Conservation (phyloP, 1,140 invertebrate genomes). For the Drosophila equinoxialis region DNA sequence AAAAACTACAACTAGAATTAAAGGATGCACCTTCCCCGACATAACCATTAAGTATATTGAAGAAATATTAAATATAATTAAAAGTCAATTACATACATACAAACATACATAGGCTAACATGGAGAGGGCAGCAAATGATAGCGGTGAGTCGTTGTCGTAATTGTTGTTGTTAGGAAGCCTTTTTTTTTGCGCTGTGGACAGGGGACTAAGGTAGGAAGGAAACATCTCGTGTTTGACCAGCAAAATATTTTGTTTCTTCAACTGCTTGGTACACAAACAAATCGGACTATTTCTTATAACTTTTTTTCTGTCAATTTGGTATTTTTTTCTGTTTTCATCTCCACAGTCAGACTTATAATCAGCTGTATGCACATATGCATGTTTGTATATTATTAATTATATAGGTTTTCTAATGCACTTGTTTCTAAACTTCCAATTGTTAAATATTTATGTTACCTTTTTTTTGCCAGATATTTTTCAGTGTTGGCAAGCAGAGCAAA, state of each 20-base stretch:
- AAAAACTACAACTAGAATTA: too few relatives aligned
- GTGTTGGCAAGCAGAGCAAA: conserved; percentile 38
- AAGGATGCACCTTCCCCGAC: neutral
- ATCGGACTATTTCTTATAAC: too few relatives aligned
- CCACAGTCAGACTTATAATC: neutral
- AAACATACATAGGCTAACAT: neutral
- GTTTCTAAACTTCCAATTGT: conserved; percentile 15
- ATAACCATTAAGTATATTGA: neutral
- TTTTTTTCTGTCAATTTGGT: too few relatives aligned
- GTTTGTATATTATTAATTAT: neutral
- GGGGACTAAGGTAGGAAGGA: too few relatives aligned
- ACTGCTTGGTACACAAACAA: too few relatives aligned
- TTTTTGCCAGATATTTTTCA: conserved; percentile 46
- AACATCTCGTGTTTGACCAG: too few relatives aligned
- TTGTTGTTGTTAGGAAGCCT: neutral
- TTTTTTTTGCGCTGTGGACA: neutral
- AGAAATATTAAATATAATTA: neutral
- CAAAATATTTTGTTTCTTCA: too few relatives aligned
- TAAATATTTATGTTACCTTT: conserved; percentile 43
- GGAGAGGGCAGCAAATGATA: neutral
- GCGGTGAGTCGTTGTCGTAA: neutral
- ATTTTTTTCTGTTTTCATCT: too few relatives aligned
- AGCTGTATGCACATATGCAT: neutral
- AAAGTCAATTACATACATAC: neutral
- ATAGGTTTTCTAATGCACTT: neutral